Evolutionary conservation across 2,888 invertebrate species (phyloP).

Genomic region (Phalera bucephala): DNA sequence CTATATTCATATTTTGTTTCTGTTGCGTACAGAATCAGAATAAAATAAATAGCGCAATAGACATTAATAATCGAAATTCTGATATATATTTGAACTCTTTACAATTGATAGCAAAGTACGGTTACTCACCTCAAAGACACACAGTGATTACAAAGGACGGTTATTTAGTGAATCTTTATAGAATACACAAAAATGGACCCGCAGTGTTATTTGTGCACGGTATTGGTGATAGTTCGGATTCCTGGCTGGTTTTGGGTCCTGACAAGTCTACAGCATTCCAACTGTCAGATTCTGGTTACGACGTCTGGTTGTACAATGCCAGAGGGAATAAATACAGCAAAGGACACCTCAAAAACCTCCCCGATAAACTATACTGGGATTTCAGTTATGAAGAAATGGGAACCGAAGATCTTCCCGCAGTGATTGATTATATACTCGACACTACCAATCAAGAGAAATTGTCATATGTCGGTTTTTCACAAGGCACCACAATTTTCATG

Average conservation of each 20-base stretch:
- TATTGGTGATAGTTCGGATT: constrained; percentile 68
- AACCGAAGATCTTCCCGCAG: constrained; percentile 59
- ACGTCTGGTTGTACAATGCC: constrained; percentile 68
- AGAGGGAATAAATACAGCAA: constrained; percentile 72
- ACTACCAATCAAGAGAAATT: constrained; percentile 44
- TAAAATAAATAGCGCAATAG: constrained; percentile 19
- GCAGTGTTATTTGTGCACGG: constrained; percentile 67
- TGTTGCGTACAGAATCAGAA: constrained; percentile 30
- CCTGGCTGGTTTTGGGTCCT: constrained; percentile 66
- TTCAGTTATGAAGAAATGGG: constrained; percentile 74
- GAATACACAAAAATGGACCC: constrained; percentile 58
- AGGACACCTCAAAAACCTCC: constrained; percentile 44
- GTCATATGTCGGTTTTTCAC: constrained; percentile 70
- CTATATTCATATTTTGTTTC: constrained; percentile 40
- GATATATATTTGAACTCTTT: constrained; percentile 57
- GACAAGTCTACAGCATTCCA: constrained; percentile 56
- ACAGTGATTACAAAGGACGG: constrained; percentile 61
- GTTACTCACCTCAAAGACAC: constrained; percentile 49
- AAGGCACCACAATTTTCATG: constrained; percentile 67
- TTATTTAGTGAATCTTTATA: constrained; percentile 54
- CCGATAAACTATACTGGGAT: constrained; percentile 58
- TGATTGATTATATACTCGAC: constrained; percentile 58
- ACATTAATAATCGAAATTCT: constrained; percentile 37
- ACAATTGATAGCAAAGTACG: constrained; percentile 58
- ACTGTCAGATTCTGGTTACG: constrained; percentile 57